These are phyloP conservation scores for Drosophila nigritarsus DNA, from an alignment of 2,888 invertebrate species.

Conservation along the genomic window DNA sequence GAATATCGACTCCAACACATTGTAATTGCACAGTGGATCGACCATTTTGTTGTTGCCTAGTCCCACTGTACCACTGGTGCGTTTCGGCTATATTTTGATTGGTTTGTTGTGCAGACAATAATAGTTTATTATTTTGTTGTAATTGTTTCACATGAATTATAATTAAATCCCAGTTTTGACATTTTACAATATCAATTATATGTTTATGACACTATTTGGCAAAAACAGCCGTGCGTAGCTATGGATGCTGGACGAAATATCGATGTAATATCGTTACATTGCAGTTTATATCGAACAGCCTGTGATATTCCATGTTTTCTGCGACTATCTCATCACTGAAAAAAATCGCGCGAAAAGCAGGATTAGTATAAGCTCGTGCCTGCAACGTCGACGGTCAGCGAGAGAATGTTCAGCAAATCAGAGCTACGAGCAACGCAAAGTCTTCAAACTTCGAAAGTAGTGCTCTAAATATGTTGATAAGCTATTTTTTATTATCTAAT, in stretches of 20 bases:
- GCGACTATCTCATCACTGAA: not conserved
- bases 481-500: not conserved
- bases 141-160: slow-evolving; percentile 37
- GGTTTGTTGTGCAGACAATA: not conserved
- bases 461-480: not conserved
- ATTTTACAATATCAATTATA: slow-evolving; percentile 35
- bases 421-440: not conserved
- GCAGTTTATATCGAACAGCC: not conserved
- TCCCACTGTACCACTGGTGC: slow-evolving; percentile 18
- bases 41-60: slow-evolving; percentile 85
- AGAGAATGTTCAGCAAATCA: not conserved
- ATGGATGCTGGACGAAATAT: not conserved
- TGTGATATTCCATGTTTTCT: not conserved
- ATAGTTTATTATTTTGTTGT: slow-evolving; percentile 13
- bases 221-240: slow-evolving; percentile 39
- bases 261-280: slow-evolving; percentile 8
- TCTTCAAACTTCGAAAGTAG: not conserved
- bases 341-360: not conserved
- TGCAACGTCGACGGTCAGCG: not conserved
- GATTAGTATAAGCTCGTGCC: not conserved
- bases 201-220: slow-evolving; percentile 44
- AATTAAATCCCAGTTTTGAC: slow-evolving; percentile 37
- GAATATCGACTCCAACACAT: slow-evolving; percentile 95
- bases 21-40: slow-evolving; percentile 89
- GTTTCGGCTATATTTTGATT: slow-evolving; percentile 8